These are phyloP conservation scores for Galeopterus variegatus DNA, from an alignment of 2,113 vertebrate species.

Conservation along the genomic window DNA sequence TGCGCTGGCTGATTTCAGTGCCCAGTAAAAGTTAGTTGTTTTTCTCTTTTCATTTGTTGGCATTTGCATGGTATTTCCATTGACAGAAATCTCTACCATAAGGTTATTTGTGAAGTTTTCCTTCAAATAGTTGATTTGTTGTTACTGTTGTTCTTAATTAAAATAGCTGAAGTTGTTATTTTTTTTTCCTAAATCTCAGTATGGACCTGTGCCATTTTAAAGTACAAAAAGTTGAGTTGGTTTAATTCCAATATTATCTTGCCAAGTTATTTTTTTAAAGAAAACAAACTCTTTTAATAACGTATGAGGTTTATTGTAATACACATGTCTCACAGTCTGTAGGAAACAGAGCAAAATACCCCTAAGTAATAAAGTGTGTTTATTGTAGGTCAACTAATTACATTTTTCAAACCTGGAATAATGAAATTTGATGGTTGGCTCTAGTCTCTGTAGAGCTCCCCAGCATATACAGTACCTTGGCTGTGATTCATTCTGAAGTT, in stretches of 20 bases:
- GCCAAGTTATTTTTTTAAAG: conserved; percentile 46
- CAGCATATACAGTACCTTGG: not conserved
- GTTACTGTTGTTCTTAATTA: conserved; percentile 45
- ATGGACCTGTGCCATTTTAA: conserved; percentile 71
- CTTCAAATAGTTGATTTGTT: conserved; percentile 58
- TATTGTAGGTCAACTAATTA: conserved; percentile 65
- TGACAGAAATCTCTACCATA: conserved; percentile 50
- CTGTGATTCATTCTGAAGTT: conserved; percentile 1
- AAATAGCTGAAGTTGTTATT: conserved; percentile 60
- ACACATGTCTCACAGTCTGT: conserved; percentile 62
- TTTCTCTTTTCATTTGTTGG: not conserved
- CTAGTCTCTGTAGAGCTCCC: not conserved
- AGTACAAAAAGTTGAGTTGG: conserved; percentile 71
- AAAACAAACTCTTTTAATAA: conserved; percentile 76
- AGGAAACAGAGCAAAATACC: conserved; percentile 68
- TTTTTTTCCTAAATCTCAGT: conserved; percentile 26
- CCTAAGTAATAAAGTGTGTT: conserved; percentile 66
- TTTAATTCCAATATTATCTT: conserved; percentile 71
- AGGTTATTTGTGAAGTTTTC: conserved; percentile 31
- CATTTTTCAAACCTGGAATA: conserved; percentile 47
- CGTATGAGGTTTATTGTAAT: conserved; percentile 78
- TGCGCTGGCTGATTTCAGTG: not conserved
- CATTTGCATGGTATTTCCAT: not conserved
- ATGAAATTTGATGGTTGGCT: conserved; percentile 38
- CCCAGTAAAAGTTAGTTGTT: not conserved